A percentile compares a stretch with the other conserved stretches of the same genome.
Conservation (phyloP, 1,140 invertebrate genomes). For the Brachionus plicatilis region DNA sequence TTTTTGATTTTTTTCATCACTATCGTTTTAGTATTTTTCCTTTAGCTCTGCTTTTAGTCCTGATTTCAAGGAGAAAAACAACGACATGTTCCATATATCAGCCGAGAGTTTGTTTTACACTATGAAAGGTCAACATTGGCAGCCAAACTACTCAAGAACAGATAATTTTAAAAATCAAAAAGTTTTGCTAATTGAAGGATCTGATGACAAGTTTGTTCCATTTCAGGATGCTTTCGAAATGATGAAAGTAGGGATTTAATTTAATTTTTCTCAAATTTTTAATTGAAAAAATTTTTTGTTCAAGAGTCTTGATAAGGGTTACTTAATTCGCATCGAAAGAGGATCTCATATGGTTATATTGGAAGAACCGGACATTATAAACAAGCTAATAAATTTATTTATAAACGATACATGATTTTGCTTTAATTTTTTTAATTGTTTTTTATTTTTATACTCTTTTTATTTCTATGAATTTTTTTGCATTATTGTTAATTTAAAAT, state of each 20-base stretch:
- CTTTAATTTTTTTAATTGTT: not conserved
- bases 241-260: conserved; percentile 60
- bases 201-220: conserved; percentile 65
- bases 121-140: conserved; percentile 64
- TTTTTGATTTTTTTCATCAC: not conserved
- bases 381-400: conserved; percentile 8
- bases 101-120: conserved; percentile 61
- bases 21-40: conserved; percentile 37
- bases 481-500: not conserved
- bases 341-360: conserved; percentile 19
- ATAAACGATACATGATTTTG: not conserved
- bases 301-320: not conserved
- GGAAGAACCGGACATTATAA: conserved; percentile 3
- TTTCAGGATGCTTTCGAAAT: conserved; percentile 70
- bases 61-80: conserved; percentile 41
- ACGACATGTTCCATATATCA: conserved; percentile 60
- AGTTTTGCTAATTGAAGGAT: conserved; percentile 67
- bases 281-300: not conserved
- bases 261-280: conserved; percentile 22
- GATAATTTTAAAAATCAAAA: conserved; percentile 65
- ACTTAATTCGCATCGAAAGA: not conserved
- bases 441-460: not conserved
- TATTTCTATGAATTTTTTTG: not conserved
- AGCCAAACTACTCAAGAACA: conserved; percentile 64
- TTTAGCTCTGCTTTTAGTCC: conserved; percentile 44